Percentiles rank a stretch among this genome's conserved stretches.
phyloP scores from a whole-genome alignment of 2,113 vertebrate species.

The Anguilla japonica region DNA sequence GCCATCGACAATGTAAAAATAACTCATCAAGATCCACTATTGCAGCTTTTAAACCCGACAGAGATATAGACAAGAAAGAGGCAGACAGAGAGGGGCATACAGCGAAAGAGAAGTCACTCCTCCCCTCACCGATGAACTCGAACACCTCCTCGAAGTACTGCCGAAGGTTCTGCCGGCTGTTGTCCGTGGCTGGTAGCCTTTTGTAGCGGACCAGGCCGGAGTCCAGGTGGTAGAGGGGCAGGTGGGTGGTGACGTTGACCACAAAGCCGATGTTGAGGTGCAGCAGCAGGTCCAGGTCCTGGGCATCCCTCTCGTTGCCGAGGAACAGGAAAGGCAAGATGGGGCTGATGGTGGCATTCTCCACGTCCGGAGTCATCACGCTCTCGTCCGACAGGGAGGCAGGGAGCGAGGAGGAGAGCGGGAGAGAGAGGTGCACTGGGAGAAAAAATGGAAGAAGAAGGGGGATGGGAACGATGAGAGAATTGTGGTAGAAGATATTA shows the following conservation, averaged over 20 bases:
- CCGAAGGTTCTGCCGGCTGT: slow-evolving; percentile 81
- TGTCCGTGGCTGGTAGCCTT: slow-evolving; percentile 78
- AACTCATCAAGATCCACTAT: background rate
- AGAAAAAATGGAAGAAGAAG: slow-evolving; percentile 1
- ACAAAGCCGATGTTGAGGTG: slow-evolving; percentile 76
- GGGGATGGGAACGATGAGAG: too few species aligned
- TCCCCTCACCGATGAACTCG: slow-evolving; percentile 78
- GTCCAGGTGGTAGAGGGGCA: slow-evolving; percentile 77
- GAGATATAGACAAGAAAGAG: background rate
- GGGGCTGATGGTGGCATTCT: slow-evolving; percentile 76
- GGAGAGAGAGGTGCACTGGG: slow-evolving; percentile 67
- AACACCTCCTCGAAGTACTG: slow-evolving; percentile 85
- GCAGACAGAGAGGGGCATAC: background rate
- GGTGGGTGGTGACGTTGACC: slow-evolving; percentile 80
- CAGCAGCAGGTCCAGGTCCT: slow-evolving; percentile 74
- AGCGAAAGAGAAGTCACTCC: background rate
- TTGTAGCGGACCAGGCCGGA: slow-evolving; percentile 77
- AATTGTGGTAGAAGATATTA: too few species aligned
- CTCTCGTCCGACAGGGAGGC: slow-evolving; percentile 70
- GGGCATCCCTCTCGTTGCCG: slow-evolving; percentile 79
- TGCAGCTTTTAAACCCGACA: background rate
- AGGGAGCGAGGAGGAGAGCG: slow-evolving; percentile 69
- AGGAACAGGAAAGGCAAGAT: slow-evolving; percentile 81
- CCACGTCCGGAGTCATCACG: slow-evolving; percentile 74
- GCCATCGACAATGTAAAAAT: background rate